These are phyloP conservation scores for Pomacea maculata DNA, from an alignment of 1,140 invertebrate species.

Conservation along the genomic window DNA sequence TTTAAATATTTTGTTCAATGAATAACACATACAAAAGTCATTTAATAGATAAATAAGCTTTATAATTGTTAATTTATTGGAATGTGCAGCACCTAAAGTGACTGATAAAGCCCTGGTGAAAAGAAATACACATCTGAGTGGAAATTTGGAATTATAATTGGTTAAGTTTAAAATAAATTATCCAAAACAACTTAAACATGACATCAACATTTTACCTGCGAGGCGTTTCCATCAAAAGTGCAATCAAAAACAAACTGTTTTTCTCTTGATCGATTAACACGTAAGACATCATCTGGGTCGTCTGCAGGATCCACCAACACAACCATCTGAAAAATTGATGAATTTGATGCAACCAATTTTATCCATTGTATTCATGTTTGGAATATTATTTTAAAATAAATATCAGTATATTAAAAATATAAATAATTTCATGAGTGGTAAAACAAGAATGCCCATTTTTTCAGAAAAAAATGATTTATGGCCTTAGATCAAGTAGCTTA, in stretches of 20 bases:
- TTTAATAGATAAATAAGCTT: no score
- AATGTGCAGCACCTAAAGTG: no score
- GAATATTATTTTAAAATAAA: neutral
- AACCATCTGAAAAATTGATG: conserved; percentile 69
- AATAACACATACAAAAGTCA: no score
- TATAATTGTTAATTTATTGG: no score
- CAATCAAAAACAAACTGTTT: conserved; percentile 89
- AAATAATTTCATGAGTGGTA: neutral
- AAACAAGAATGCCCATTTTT: neutral
- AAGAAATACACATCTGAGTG: no score
- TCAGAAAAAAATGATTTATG: neutral
- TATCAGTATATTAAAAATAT: neutral
- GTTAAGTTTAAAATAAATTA: neutral
- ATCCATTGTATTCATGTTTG: neutral
- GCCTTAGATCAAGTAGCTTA: no score
- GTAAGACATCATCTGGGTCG: conserved; percentile 73
- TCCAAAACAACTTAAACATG: neutral
- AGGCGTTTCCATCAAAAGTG: conserved; percentile 74
- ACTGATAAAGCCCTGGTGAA: no score
- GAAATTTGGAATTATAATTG: no score
- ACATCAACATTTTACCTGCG: conserved; percentile 61
- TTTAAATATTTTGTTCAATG: no score
- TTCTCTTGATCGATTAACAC: conserved; percentile 74
- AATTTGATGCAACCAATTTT: neutral
- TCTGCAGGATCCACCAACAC: conserved; percentile 74